These are phyloP conservation scores for Megaleporinus macrocephalus DNA, from an alignment of 2,113 vertebrate species.

Conservation along the genomic window DNA sequence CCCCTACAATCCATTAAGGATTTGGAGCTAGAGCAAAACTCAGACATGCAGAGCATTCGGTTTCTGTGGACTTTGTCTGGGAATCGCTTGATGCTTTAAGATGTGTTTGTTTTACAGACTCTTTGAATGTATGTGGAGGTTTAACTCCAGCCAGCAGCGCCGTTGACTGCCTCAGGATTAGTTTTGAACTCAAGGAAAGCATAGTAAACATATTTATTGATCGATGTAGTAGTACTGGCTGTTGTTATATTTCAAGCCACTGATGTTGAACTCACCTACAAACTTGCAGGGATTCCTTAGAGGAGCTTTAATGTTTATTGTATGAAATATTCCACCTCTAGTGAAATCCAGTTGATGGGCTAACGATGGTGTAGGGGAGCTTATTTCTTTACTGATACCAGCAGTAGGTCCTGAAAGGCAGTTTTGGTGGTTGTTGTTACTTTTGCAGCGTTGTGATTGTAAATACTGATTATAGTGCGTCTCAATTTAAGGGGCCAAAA, in stretches of 20 bases:
- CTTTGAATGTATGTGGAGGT: too few relatives aligned
- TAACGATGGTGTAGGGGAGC: not conserved
- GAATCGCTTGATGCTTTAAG: not conserved
- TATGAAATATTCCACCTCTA: not conserved
- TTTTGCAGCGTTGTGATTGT: not conserved
- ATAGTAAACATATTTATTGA: not conserved
- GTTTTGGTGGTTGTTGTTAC: too few relatives aligned
- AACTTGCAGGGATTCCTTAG: not conserved
- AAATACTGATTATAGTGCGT: too few relatives aligned
- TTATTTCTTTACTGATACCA: not conserved
- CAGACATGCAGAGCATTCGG: too few relatives aligned
- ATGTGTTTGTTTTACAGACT: not conserved
- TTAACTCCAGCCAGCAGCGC: not conserved
- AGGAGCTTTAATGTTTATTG: slow-evolving; percentile 16
- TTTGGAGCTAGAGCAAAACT: too few relatives aligned
- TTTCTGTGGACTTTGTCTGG: too few relatives aligned
- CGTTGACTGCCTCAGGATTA: not conserved
- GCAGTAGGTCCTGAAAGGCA: not conserved
- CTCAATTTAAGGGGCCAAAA: too few relatives aligned
- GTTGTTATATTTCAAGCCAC: not conserved
- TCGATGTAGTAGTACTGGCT: not conserved
- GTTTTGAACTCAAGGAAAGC: not conserved
- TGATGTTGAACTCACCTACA: not conserved
- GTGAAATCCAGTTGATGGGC: not conserved
- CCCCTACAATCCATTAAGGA: too few relatives aligned